Conservation (phyloP, 2,113 vertebrate genomes). For the Cebidichthys violaceus region DNA sequence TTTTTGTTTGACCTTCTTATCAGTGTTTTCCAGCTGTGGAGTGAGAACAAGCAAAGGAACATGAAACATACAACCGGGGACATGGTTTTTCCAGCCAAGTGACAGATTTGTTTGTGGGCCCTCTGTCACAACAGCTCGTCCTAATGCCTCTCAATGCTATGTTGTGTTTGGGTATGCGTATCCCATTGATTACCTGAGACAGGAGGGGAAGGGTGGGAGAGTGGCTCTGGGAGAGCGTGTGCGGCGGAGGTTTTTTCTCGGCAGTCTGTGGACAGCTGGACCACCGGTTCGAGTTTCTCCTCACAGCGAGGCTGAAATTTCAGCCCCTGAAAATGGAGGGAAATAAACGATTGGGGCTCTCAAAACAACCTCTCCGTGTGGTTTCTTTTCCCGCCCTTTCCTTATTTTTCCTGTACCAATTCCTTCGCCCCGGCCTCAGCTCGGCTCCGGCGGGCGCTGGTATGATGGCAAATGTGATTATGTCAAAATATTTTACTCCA, state of each 20-base stretch:
- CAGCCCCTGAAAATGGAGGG: conserved; percentile 80
- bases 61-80: conserved; percentile 45
- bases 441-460: conserved; percentile 40
- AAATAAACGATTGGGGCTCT: conserved; percentile 83
- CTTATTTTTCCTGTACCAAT: conserved; percentile 61
- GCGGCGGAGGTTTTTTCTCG: conserved; percentile 64
- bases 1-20: neutral
- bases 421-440: conserved; percentile 35
- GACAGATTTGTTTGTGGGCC: conserved; percentile 72
- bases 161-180: conserved; percentile 75
- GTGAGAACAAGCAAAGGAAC: conserved; percentile 50
- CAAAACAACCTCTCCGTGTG: conserved; percentile 74
- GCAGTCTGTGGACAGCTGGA: conserved; percentile 84
- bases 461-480: conserved; percentile 71
- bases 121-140: conserved; percentile 65
- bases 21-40: conserved; percentile 22
- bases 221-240: conserved; percentile 55
- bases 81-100: conserved; percentile 14
- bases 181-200: conserved; percentile 81
- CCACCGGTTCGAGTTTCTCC: conserved; percentile 81
- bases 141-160: conserved; percentile 44
- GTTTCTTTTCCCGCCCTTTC: conserved; percentile 72
- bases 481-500: conserved; percentile 68
- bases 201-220: conserved; percentile 35
- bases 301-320: conserved; percentile 84